Evolutionary conservation across 2,797 vertebrate species (phyloP), one percentile per base, ranked within the genome.

Genomic region (Threskiornis aethiopicus): DNA sequence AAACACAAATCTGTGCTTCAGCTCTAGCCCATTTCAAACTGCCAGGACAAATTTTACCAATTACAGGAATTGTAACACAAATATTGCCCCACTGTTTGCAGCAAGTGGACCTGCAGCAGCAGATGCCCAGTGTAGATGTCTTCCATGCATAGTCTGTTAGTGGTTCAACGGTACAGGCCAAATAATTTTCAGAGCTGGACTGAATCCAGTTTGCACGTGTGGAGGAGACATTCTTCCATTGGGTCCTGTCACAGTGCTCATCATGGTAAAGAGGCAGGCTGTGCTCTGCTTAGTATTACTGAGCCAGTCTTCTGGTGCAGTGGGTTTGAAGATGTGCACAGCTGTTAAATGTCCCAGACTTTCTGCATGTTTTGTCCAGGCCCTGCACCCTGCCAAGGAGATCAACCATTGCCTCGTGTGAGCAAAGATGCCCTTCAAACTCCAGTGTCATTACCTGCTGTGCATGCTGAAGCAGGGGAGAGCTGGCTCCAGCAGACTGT

Each of bases 401-500:
- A 42, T 10, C 7, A 76, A 2, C 14, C 35, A 18, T 4, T 20
- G 46, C 35, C 49, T 16, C 0, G 0, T 14, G 31, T 46, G 66
- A 62, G n/a, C 11, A 13, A 47, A n/a, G 41, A 31, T 46, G 22
- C 20, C n/a, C 79, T 41, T 57, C 22, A 37, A 65, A 57, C 17
- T 25, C 11, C 3, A 12, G 10, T 21, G 22, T 8, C 7, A 11
- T 80, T 97, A 98, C 98, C 98, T 98, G 98, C 13, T 51, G 95
- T 0, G 49, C 3, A 3, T 69, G 58, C 20, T 87, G 93, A 61
- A n/a, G 72, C 20, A 42, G 19, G 15, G 95, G 35, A 42, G 69
- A 18, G 47, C 71, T 54, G 4, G 61, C 41, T 35, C 83, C 97
- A 28, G 75, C 42, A 20, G 93, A 57, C 42, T 97, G 97, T 1